Evolutionary conservation across 2,797 vertebrate species (phyloP), one percentile per base, ranked within the genome.

Genomic region (Anguilla pacifica): DNA sequence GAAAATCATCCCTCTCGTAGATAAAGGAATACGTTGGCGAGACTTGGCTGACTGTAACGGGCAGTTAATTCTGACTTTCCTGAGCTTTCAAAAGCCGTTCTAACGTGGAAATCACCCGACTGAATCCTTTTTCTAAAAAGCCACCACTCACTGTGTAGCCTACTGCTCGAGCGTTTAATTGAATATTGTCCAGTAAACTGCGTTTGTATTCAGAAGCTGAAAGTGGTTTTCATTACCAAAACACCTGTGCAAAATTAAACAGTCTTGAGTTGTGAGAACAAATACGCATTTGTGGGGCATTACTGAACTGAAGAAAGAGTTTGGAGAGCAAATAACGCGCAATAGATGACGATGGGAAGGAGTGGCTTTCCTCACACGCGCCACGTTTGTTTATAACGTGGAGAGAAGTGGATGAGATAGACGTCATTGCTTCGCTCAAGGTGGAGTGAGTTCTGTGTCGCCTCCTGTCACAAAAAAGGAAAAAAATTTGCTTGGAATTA

Each of bases 331-430:
- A 81, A 25, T 83, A 64, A 19, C 17, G 46, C 31, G 35, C 85
- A 22, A 87, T 59, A 4, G n/a, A 6, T n/a, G 49, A 53, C 51
- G 19, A 31, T 4, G 6, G 15, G 53, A 59, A 43, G 88, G 86
- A 49, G 92, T 84, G 77, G 89, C 79, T 77, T 59, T 28, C 53
- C 10, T 61, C 91, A 87, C 92, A 91, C 91, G 87, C 83, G 86
- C 15, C 17, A 64, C 79, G 70, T 84, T 85, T 93, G 94, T 94
- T 92, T 92, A 91, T 89, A 87, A 79, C 82, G 89, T 1, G 87
- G 6, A 85, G 89, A 87, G 22, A 85, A 86, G 88, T 89, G 17
- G 35, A 35, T 72, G 88, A 88, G 83, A 87, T 9, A 85, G 28
- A 59, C 79, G 59, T 72, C 72, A 81, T 81, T 55, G 67, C 85